Evolutionary conservation across 1,140 invertebrate species (phyloP).

Genomic region (Listronotus oregonensis): DNA sequence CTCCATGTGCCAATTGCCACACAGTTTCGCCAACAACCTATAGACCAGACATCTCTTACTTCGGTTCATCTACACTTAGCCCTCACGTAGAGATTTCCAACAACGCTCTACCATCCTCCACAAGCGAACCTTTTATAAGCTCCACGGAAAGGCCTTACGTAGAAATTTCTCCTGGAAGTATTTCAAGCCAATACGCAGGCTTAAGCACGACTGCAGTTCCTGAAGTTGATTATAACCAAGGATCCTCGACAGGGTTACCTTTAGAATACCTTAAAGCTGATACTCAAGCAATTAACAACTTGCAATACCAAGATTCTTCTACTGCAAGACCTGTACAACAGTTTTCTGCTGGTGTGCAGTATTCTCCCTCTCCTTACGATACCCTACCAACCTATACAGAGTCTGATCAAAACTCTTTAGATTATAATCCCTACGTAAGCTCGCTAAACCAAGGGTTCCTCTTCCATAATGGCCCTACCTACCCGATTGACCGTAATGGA

Average conservation of each 20-base stretch:
- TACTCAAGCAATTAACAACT: slow-evolving; percentile 16
- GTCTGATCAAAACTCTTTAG: slow-evolving; percentile 35
- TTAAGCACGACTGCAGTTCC: slow-evolving; percentile 22
- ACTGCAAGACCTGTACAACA: slow-evolving; percentile 4
- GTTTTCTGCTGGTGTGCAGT: slow-evolving; percentile 17
- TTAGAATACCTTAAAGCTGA: slow-evolving; percentile 26
- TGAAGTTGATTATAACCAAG: neutral
- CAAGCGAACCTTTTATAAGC: slow-evolving; percentile 3
- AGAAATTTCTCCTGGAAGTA: slow-evolving; percentile 36
- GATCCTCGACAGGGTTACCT: slow-evolving; percentile 13
- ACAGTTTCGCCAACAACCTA: slow-evolving; percentile 33
- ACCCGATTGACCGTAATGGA: slow-evolving; percentile 52
- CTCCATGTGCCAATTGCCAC: slow-evolving; percentile 21
- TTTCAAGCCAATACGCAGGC: slow-evolving; percentile 2
- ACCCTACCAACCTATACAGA: slow-evolving; percentile 27
- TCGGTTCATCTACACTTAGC: slow-evolving; percentile 11
- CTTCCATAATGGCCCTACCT: slow-evolving; percentile 53
- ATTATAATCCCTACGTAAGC: slow-evolving; percentile 37
- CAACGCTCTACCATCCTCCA: slow-evolving; percentile 43
- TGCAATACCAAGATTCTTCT: slow-evolving; percentile 26
- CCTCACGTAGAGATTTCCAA: slow-evolving; percentile 40
- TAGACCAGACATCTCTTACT: slow-evolving; percentile 25
- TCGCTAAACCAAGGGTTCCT: slow-evolving; percentile 43
- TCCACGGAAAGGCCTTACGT: slow-evolving; percentile 34
- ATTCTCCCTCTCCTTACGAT: slow-evolving; percentile 17